Base-by-base conservation (phyloP, 2,888 invertebrate species). In the Sclerodermus sp. region DNA sequence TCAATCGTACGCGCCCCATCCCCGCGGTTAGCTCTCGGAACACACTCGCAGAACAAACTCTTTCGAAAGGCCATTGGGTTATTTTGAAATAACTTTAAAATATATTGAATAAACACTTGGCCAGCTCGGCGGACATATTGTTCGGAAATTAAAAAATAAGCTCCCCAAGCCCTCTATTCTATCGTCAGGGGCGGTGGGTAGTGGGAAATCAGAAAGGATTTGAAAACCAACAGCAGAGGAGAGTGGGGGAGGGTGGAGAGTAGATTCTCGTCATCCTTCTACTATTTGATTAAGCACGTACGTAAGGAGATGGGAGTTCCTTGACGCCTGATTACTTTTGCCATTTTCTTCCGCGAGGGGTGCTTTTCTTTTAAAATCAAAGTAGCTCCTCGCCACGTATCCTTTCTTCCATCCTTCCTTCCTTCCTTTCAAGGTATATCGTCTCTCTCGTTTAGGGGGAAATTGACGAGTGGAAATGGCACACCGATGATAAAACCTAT, bases 51-150 rank as follows among this genome's bases (percentile, higher is more conserved):
- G 4, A 3, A 23, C 23, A 23, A 23, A 23, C 23, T 8, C 23
- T 23, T 23, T 23, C 4, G 23, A 23, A 23, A 23, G 23, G 23
- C 23, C 14, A 30, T 16, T 36, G 34, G 34, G 60, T 64, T 66
- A 66, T 71, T 71, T 70, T 66, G 63, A 73, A 73, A 68, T 64
- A 62, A 67, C 56, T 70, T 68, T 61, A 60, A 71, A 70, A 63
- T 55, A n/a, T n/a, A 51, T 61, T 60, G 58, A 56, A 54, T 59
- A 71, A 71, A 72, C 66, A 73, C 62, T 66, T 50, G 47, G 53
- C 34, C 8, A 43, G 29, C 60, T 57, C 53, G n/a, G n/a, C n/a
- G 57, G 64, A 58, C 60, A 54, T 59, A 66, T 64, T 58, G 67
- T 47, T 53, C 42, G 53, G 60, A 70, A 68, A 69, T 70, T 62